Conservation (phyloP, 92 coral and sea anemone genomes). For the Actinostola sp. region DNA sequence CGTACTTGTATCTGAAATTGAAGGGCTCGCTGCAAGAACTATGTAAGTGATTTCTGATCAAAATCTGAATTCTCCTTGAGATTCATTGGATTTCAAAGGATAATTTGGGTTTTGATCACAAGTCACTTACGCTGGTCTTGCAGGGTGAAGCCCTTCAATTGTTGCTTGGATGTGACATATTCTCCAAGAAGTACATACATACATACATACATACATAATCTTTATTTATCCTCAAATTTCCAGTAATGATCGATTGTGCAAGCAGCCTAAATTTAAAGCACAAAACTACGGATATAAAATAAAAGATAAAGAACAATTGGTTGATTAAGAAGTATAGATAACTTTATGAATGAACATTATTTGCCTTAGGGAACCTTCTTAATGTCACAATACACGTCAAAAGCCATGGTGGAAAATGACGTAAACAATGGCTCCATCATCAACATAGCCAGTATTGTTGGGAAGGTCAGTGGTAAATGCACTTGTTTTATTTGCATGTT, state of each 20-base stretch:
- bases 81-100: no score
- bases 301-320: no score
- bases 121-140: no score
- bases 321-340: no score
- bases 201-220: no score
- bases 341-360: background rate
- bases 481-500: background rate
- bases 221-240: no score
- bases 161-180: no score
- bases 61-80: background rate
- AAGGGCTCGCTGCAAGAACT: background rate
- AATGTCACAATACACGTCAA: constrained; percentile 82
- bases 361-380: constrained; percentile 84
- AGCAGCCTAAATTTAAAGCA: background rate
- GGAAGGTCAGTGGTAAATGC: constrained; percentile 77
- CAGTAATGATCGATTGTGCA: background rate
- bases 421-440: constrained; percentile 84
- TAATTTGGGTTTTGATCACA: no score
- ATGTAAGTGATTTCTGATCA: background rate
- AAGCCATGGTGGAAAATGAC: constrained; percentile 81
- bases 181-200: no score
- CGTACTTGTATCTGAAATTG: background rate
- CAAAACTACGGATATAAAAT: no score
- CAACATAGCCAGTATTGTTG: constrained; percentile 86
- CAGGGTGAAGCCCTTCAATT: no score